Conservation (phyloP, 2,888 invertebrate genomes). For the Apeira syringaria region DNA sequence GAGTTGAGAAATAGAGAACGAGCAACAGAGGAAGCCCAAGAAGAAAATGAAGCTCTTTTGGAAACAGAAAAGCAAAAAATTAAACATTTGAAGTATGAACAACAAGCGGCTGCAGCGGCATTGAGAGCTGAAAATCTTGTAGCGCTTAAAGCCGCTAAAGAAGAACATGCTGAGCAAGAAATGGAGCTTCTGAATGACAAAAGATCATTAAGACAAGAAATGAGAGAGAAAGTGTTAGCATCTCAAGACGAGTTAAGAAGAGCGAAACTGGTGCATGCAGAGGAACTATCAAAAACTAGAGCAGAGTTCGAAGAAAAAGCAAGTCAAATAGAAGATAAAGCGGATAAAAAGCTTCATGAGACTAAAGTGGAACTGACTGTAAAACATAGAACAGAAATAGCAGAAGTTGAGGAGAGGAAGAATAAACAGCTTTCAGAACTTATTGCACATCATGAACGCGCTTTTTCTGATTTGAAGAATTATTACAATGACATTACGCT, state of each 20-base stretch:
- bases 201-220: constrained; percentile 85
- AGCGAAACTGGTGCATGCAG: constrained; percentile 89
- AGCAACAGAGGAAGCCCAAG: constrained; percentile 94
- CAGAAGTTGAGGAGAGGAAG: constrained; percentile 96
- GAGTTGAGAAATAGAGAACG: constrained; percentile 86
- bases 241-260: constrained; percentile 89
- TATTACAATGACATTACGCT: constrained; percentile 98
- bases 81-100: constrained; percentile 96
- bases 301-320: constrained; percentile 75
- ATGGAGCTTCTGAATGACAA: constrained; percentile 90
- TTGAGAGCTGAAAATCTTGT: constrained; percentile 93
- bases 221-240: constrained; percentile 87
- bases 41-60: constrained; percentile 93
- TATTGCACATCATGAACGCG: constrained; percentile 91
- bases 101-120: constrained; percentile 92
- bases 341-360: constrained; percentile 88
- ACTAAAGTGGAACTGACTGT: constrained; percentile 88
- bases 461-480: constrained; percentile 95
- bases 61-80: constrained; percentile 96
- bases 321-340: constrained; percentile 81
- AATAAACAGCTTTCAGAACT: constrained; percentile 93
- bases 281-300: constrained; percentile 86
- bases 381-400: constrained; percentile 91
- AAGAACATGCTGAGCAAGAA: constrained; percentile 91
- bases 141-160: constrained; percentile 91